phyloP scores from a whole-genome alignment of 2,888 invertebrate genomes.

The Synanthedon myopaeformis region DNA sequence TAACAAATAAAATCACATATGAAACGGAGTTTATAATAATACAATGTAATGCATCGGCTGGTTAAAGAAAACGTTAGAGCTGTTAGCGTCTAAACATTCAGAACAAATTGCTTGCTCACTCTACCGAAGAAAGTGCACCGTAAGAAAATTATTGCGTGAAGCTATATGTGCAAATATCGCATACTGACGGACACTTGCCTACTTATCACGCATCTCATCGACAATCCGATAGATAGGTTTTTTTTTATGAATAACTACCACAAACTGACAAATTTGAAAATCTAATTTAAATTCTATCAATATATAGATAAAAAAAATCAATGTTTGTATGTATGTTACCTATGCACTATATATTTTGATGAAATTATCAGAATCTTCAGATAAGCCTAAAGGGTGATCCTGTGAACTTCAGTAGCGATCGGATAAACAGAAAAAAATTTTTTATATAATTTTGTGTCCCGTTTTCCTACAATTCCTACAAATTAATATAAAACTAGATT shows the following conservation, averaged over 20 bases:
- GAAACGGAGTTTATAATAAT: neutral
- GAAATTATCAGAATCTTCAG: neutral
- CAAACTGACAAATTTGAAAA: too few species aligned
- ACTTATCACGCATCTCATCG: constrained; percentile 2
- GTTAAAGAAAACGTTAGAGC: constrained; percentile 40
- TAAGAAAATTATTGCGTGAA: constrained; percentile 15
- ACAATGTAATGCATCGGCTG: constrained; percentile 33
- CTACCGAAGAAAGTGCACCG: constrained; percentile 43
- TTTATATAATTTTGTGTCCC: too few species aligned
- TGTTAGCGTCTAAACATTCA: constrained; percentile 32
- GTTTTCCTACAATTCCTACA: too few species aligned
- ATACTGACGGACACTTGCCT: constrained; percentile 4
- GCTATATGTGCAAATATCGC: constrained; percentile 1
- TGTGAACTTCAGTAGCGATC: too few species aligned
- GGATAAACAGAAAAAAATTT: too few species aligned
- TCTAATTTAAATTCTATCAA: too few species aligned
- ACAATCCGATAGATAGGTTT: neutral
- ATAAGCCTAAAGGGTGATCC: too few species aligned
- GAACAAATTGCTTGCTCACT: constrained; percentile 46
- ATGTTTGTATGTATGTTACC: neutral
- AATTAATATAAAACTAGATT: too few species aligned
- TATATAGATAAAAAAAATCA: neutral
- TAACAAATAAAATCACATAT: too few species aligned
- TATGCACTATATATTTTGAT: neutral
- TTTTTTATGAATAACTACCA: neutral